phyloP scores from a whole-genome alignment of 1,140 invertebrate genomes.

The Neodiprion virginianus region DNA sequence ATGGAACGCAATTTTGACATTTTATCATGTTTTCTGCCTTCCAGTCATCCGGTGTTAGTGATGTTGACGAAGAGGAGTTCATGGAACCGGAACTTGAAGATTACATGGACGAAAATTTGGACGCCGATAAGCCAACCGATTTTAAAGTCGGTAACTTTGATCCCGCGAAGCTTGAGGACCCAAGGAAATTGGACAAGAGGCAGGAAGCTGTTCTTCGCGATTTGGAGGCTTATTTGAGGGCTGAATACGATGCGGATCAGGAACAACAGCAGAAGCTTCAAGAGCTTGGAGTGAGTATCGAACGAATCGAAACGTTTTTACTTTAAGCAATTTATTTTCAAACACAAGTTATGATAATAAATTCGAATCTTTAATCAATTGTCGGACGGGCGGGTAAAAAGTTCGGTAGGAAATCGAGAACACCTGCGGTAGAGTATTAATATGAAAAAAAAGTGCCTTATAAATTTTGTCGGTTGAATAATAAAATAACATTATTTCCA shows the following conservation, averaged over 20 bases:
- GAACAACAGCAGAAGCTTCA: constrained; percentile 38
- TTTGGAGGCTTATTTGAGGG: constrained; percentile 38
- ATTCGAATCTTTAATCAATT: not conserved
- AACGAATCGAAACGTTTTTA: not conserved
- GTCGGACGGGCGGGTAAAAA: not conserved
- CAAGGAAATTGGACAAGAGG: constrained; percentile 44
- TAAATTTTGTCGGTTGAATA: too few species aligned
- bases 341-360: constrained; percentile 5
- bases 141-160: constrained; percentile 4
- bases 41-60: too few species aligned
- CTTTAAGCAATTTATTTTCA: not conserved
- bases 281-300: constrained; percentile 38
- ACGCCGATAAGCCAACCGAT: constrained; percentile 29
- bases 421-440: too few species aligned
- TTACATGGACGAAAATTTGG: constrained; percentile 25
- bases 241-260: constrained; percentile 34
- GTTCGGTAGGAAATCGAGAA: constrained; percentile 9
- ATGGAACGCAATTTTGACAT: too few species aligned
- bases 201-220: constrained; percentile 36
- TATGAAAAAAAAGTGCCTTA: too few species aligned
- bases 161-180: constrained; percentile 19
- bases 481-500: too few species aligned
- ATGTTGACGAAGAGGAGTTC: not conserved
- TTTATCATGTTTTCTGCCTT: too few species aligned
- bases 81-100: constrained; percentile 17